Conservation (phyloP, 2,888 invertebrate genomes). For the Amblyjoppa fuscipennis region DNA sequence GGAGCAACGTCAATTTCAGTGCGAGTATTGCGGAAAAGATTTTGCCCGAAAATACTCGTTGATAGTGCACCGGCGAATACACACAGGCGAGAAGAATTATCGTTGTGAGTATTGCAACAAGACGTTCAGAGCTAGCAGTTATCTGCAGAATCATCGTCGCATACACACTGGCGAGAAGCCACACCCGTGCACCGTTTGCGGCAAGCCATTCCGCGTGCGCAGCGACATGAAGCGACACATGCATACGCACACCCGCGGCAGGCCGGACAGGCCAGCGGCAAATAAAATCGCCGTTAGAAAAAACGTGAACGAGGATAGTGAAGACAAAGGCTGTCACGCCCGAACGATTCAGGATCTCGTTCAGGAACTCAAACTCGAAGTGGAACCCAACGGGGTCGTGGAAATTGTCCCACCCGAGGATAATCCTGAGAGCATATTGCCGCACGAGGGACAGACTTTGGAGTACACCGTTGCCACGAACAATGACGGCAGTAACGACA, state of each 20-base stretch:
- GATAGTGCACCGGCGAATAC: conserved; percentile 93
- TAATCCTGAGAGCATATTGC: conserved; percentile 82
- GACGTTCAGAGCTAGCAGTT: conserved; percentile 94
- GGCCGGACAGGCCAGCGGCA: conserved; percentile 74
- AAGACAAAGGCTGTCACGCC: conserved; percentile 66
- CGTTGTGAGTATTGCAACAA: conserved; percentile 94
- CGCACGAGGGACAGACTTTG: conserved; percentile 79
- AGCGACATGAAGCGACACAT: conserved; percentile 94
- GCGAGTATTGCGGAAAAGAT: conserved; percentile 95
- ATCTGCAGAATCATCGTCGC: conserved; percentile 93
- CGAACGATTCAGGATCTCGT: conserved; percentile 81
- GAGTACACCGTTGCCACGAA: conserved; percentile 78
- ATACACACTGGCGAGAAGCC: conserved; percentile 95
- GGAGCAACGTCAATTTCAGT: conserved; percentile 93
- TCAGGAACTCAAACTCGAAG: conserved; percentile 81
- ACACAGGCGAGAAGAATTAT: conserved; percentile 95
- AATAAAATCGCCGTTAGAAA: conserved; percentile 44
- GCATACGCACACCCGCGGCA: conserved; percentile 88
- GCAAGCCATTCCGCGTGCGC: conserved; percentile 93
- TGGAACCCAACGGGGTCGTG: conserved; percentile 79
- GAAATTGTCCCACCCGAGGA: conserved; percentile 80
- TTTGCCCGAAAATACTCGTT: conserved; percentile 95
- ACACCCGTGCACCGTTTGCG: conserved; percentile 91
- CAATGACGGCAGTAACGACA: conserved; percentile 75
- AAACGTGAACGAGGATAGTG: conserved; percentile 69